Evolutionary conservation across 1,140 invertebrate species (phyloP), one percentile per base, ranked within the genome.

Genomic region (Trialeurodes vaporariorum): DNA sequence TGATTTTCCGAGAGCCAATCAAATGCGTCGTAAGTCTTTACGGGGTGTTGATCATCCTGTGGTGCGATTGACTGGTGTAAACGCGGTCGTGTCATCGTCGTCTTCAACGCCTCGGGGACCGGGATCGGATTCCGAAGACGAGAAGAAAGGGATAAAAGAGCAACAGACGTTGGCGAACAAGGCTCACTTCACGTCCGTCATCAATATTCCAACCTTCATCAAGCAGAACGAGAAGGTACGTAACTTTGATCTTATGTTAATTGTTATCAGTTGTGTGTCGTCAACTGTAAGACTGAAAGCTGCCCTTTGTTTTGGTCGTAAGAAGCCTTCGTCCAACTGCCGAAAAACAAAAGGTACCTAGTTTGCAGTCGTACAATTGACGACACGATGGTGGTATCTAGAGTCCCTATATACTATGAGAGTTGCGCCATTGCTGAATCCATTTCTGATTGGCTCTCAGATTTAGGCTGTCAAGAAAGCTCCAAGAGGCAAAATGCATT

Each of bases 131-230:
- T 1, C 59, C 27, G 40, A n/a, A 11, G 27, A 25, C 13, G 59
- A n/a, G n/a, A 60, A 67, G 12, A 25, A 69, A 2, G 63, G 61
- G 59, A n/a, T n/a, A n/a, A n/a, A n/a, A n/a, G n/a, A n/a, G n/a
- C n/a, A n/a, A n/a, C n/a, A n/a, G n/a, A n/a, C n/a, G n/a, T n/a
- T n/a, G n/a, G n/a, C n/a, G n/a, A n/a, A n/a, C n/a, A 60, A 40
- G 40, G 26, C n/a, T 27, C 24, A 65, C 17, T 92, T 86, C 71
- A 88, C 85, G 70, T 93, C 90, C 13, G 78, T 93, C 68, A 85
- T 93, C 5, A 89, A 87, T 73, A 76, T 94, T 59, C 92, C 92
- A 0, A 93, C 92, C 0, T 94, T 87, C 71, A 83, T 93, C 40
- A 85, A 84, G 59, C 87, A 88, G 72, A 87, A 87, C 0, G 89